phyloP scores from a whole-genome alignment of 2,113 vertebrate genomes.

The Phodopus roborovskii region DNA sequence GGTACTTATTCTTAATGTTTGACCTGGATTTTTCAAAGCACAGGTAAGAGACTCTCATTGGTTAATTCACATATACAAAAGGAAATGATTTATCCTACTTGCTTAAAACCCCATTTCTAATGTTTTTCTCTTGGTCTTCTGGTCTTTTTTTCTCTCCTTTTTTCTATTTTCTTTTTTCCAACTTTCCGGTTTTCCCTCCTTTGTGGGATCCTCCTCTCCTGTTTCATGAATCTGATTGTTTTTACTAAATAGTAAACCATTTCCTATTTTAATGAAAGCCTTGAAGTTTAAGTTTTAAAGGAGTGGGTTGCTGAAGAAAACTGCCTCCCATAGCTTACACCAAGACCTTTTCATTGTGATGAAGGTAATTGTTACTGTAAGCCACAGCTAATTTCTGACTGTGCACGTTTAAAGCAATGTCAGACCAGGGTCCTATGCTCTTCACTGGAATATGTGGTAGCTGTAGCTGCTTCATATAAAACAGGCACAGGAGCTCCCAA shows the following conservation, averaged over 20 bases:
- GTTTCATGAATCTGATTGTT: slow-evolving; percentile 60
- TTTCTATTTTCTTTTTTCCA: neutral
- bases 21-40: slow-evolving; percentile 6
- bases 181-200: neutral
- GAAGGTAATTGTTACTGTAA: slow-evolving; percentile 72
- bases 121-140: neutral
- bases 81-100: slow-evolving; percentile 8
- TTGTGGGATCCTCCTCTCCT: slow-evolving; percentile 36
- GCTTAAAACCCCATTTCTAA: slow-evolving; percentile 33
- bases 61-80: neutral
- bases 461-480: slow-evolving; percentile 79
- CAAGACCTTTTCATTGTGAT: slow-evolving; percentile 70
- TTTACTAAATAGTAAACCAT: slow-evolving; percentile 62
- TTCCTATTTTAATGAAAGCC: slow-evolving; percentile 74
- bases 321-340: slow-evolving; percentile 70
- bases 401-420: slow-evolving; percentile 70
- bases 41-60: neutral
- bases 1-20: slow-evolving; percentile 46
- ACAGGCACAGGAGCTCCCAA: slow-evolving; percentile 72
- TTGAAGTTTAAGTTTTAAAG: slow-evolving; percentile 73
- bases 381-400: slow-evolving; percentile 75
- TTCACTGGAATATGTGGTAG: slow-evolving; percentile 69
- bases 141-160: neutral
- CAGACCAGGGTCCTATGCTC: slow-evolving; percentile 56
- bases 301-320: slow-evolving; percentile 59